phyloP scores from a whole-genome alignment of 2,888 invertebrate species.

The Ophion ventricosus region DNA sequence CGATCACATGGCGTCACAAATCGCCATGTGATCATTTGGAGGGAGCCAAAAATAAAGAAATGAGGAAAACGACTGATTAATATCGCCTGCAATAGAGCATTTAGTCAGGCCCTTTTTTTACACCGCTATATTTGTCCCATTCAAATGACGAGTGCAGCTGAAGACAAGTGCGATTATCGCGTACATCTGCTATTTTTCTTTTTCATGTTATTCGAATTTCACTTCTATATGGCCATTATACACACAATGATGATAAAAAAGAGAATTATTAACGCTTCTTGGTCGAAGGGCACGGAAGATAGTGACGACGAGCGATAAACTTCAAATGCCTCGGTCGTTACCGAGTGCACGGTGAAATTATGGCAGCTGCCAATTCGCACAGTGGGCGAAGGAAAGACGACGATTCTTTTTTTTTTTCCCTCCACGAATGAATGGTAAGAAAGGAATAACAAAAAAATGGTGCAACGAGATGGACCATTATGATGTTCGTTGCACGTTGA shows the following conservation, averaged over 20 bases:
- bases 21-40: too few species aligned
- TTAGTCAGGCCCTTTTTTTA: constrained; percentile 26
- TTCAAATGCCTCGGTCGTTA: constrained; percentile 37
- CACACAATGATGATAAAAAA: constrained; percentile 8
- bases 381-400: background rate
- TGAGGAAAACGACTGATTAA: too few species aligned
- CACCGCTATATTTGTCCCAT: constrained; percentile 23
- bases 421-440: background rate
- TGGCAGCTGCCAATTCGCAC: constrained; percentile 46
- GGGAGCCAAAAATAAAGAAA: too few species aligned
- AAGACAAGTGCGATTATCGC: background rate
- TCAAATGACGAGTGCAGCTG: constrained; percentile 29
- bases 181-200: background rate
- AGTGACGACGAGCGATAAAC: constrained; percentile 45
- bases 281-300: too few species aligned
- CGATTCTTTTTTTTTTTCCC: background rate
- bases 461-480: constrained; percentile 42
- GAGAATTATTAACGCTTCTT: constrained; percentile 27
- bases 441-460: background rate
- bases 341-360: constrained; percentile 16
- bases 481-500: constrained; percentile 38
- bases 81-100: constrained; percentile 5
- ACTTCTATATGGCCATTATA: too few species aligned
- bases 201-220: constrained; percentile 19
- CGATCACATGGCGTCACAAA: too few species aligned